Conservation (phyloP, 2,113 vertebrate species). For the Cyanoliseus patagonus region DNA sequence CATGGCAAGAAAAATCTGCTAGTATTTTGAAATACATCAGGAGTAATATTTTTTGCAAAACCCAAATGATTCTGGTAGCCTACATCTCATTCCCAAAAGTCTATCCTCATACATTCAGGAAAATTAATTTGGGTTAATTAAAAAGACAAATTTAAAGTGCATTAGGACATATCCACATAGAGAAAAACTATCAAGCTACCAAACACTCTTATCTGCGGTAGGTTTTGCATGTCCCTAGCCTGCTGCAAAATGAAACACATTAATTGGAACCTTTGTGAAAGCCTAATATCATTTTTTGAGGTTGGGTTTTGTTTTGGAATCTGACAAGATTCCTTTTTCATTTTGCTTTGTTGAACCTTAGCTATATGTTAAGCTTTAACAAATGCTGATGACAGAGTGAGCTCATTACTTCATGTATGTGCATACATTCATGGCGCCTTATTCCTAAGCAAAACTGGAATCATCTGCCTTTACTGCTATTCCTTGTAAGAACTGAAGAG, state of each 20-base stretch:
- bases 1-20: background rate
- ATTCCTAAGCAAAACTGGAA: background rate
- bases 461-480: background rate
- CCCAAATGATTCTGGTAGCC: slow-evolving; percentile 29
- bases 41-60: slow-evolving; percentile 30
- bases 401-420: background rate
- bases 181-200: slow-evolving; percentile 22
- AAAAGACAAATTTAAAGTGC: slow-evolving; percentile 49
- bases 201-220: background rate
- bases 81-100: slow-evolving; percentile 55
- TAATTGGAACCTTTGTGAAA: slow-evolving; percentile 3
- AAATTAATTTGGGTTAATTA: slow-evolving; percentile 63
- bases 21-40: background rate
- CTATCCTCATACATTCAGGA: slow-evolving; percentile 30
- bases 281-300: background rate
- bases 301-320: background rate
- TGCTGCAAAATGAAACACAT: slow-evolving; percentile 13
- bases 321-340: background rate
- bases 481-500: background rate
- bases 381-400: background rate
- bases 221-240: slow-evolving; percentile 34
- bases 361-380: background rate
- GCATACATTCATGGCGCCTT: background rate
- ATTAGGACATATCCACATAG: slow-evolving; percentile 28
- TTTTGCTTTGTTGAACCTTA: background rate